Conservation (phyloP, 2,888 invertebrate species). For the Listrodromus nycthemerus region DNA sequence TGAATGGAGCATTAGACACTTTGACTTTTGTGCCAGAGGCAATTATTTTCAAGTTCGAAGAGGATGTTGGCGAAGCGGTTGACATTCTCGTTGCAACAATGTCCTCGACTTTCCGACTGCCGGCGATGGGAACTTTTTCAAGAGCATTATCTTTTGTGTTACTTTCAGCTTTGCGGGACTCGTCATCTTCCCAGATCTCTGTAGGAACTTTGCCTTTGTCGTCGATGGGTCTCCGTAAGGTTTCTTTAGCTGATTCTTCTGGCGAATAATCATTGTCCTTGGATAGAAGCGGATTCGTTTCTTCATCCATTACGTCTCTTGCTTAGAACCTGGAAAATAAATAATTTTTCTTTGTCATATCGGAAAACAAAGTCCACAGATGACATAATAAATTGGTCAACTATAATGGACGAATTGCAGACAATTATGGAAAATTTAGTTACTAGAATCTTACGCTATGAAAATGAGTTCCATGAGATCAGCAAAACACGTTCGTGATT, state of each 20-base stretch:
- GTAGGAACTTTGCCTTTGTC: constrained; percentile 11
- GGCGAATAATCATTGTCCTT: constrained; percentile 29
- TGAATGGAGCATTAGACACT: background rate
- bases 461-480: no score
- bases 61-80: background rate
- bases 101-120: background rate
- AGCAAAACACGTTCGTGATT: no score
- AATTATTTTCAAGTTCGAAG: background rate
- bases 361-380: background rate
- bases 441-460: no score
- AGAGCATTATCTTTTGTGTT: constrained; percentile 14
- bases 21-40: background rate
- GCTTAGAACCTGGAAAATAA: constrained; percentile 40
- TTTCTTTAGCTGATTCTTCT: constrained; percentile 4
- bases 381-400: background rate
- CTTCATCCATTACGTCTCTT: constrained; percentile 52
- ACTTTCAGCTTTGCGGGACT: background rate
- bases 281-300: background rate
- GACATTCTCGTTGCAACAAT: background rate
- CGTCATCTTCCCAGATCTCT: background rate
- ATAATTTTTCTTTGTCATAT: background rate
- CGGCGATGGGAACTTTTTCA: constrained; percentile 4
- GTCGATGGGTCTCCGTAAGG: background rate
- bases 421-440: no score
- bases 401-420: background rate